Conservation (phyloP, 2,888 invertebrate genomes). For the Strigamia crassipes region DNA sequence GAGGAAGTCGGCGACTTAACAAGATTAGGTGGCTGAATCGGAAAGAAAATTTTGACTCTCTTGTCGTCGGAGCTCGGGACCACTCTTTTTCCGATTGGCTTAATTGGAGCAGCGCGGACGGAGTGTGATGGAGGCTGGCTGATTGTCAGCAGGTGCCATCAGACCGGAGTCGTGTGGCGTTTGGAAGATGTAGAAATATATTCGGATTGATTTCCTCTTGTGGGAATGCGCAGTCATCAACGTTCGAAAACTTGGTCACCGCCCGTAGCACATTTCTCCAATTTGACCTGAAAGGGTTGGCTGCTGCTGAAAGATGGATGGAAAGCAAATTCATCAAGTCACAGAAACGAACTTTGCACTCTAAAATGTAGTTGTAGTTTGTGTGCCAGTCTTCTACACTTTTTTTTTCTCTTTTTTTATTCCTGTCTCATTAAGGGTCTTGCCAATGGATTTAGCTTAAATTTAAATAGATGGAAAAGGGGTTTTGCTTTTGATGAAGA, state of each 20-base stretch:
- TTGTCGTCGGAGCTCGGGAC: constrained; percentile 19
- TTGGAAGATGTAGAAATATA: constrained; percentile 38
- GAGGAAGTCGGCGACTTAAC: constrained; percentile 31
- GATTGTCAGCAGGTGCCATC: constrained; percentile 43
- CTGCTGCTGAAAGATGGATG: constrained; percentile 27
- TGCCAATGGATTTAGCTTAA: constrained; percentile 22
- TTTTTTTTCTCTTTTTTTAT: not conserved
- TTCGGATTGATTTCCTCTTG: constrained; percentile 37
- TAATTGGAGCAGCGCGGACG: constrained; percentile 19
- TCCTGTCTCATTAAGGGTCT: not conserved
- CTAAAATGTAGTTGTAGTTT: constrained; percentile 32
- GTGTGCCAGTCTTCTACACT: not conserved
- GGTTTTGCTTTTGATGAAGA: not conserved
- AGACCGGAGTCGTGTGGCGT: not conserved
- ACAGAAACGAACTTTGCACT: constrained; percentile 27
- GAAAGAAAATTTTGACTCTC: constrained; percentile 33
- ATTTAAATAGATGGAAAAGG: constrained; percentile 30
- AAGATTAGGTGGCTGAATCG: constrained; percentile 25
- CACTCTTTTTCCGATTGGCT: constrained; percentile 15
- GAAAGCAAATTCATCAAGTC: constrained; percentile 20
- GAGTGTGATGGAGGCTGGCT: constrained; percentile 17
- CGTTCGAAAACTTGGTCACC: not conserved
- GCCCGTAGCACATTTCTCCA: constrained; percentile 13
- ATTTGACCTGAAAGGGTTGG: constrained; percentile 39
- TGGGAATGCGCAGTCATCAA: constrained; percentile 35